A percentile compares a stretch with the other conserved stretches of the same genome.
Evolutionary conservation across 1,140 invertebrate species (phyloP).

Genomic region (Pachypsylla venusta): DNA sequence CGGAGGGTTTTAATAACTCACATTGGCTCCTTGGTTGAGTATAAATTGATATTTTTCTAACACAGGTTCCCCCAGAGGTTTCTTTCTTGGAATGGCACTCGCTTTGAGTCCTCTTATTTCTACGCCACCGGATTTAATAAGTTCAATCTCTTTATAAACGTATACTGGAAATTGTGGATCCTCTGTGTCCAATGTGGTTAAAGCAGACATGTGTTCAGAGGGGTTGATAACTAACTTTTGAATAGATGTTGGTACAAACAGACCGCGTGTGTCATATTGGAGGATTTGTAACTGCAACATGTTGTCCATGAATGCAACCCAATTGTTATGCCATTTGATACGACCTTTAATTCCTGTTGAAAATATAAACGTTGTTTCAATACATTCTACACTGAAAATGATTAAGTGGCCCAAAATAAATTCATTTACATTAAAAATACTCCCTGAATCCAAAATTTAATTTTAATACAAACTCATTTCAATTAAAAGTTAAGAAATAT

Average conservation of each 20-base stretch:
- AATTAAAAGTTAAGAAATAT: too few species aligned
- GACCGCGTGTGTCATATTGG: conserved; percentile 48
- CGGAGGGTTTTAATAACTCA: too few species aligned
- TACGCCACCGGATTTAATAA: conserved; percentile 56
- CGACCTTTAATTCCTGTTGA: conserved; percentile 35
- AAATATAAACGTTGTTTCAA: too few species aligned
- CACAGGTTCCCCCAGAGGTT: conserved; percentile 45
- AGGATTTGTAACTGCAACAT: conserved; percentile 79
- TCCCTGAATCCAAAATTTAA: too few species aligned
- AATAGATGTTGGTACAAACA: conserved; percentile 75
- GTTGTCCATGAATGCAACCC: conserved; percentile 84
- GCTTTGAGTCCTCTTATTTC: conserved; percentile 69
- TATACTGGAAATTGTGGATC: conserved; percentile 24
- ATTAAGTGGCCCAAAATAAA: too few species aligned
- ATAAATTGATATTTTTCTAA: conserved; percentile 62
- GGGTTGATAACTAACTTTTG: conserved; percentile 63
- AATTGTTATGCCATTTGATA: conserved; percentile 61
- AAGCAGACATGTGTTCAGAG: conserved; percentile 38
- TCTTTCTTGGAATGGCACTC: conserved; percentile 53
- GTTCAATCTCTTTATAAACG: conserved; percentile 21
- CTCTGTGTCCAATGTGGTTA: conserved; percentile 21
- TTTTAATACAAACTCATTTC: too few species aligned
- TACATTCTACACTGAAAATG: too few species aligned
- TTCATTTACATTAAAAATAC: too few species aligned
- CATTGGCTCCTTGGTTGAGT: conserved; percentile 37